phyloP scores from a whole-genome alignment of 2,113 vertebrate species.

The Chiloscyllium plagiosum region DNA sequence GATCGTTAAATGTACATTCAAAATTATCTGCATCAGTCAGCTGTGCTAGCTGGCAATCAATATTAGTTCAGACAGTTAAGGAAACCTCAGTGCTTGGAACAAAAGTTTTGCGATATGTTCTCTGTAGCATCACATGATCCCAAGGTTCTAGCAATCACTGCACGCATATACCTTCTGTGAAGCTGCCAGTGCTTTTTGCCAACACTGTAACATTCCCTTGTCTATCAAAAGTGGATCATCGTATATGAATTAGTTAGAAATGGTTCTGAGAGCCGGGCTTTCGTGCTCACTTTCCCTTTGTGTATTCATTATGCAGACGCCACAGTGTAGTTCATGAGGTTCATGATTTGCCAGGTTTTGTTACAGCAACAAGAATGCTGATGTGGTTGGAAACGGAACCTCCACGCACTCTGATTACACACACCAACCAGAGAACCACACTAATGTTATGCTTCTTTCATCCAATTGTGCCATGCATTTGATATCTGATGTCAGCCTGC shows the following conservation, averaged over 20 bases:
- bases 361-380: background rate
- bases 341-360: background rate
- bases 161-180: background rate
- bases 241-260: background rate
- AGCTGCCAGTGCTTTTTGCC: background rate
- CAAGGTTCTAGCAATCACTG: background rate
- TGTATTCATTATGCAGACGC: background rate
- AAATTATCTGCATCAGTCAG: background rate
- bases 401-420: background rate
- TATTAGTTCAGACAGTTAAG: background rate
- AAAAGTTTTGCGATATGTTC: background rate
- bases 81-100: background rate
- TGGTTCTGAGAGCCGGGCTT: background rate
- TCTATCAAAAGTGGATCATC: background rate
- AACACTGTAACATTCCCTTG: background rate
- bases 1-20: background rate
- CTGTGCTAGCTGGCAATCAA: background rate
- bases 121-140: background rate
- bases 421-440: background rate
- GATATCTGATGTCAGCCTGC: background rate
- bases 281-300: background rate
- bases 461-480: background rate
- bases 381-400: background rate
- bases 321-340: background rate
- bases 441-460: background rate